phyloP scores from a whole-genome alignment of 2,113 vertebrate species.

The Embiotoca jacksoni region DNA sequence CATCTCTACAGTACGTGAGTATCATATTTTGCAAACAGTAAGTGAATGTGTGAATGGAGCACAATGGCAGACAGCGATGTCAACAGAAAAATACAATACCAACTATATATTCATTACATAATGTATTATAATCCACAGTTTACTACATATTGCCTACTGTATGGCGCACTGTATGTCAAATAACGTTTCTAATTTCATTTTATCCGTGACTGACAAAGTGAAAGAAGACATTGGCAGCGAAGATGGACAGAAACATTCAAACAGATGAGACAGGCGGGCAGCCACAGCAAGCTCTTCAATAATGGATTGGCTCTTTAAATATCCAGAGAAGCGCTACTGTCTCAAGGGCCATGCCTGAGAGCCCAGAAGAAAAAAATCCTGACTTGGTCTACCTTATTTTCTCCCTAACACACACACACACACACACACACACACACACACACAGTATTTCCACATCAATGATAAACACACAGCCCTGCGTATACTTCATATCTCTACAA shows the following conservation, averaged over 20 bases:
- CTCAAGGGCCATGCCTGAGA: slow-evolving; percentile 46
- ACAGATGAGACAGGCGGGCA: slow-evolving; percentile 27
- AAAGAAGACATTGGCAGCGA: background rate
- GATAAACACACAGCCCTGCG: background rate
- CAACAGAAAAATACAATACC: background rate
- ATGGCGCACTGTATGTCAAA: background rate
- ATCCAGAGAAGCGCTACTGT: slow-evolving; percentile 60
- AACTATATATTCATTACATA: background rate
- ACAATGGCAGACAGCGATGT: slow-evolving; percentile 7
- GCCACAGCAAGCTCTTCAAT: slow-evolving; percentile 68
- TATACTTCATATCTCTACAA: background rate
- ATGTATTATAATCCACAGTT: background rate
- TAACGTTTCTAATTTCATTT: fast-evolving
- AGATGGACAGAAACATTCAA: slow-evolving; percentile 21
- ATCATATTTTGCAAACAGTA: slow-evolving; percentile 73
- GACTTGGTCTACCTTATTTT: slow-evolving; percentile 13
- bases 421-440: background rate
- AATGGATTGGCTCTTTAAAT: slow-evolving; percentile 75
- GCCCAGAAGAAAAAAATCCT: slow-evolving; percentile 52
- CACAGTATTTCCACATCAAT: slow-evolving; percentile 7
- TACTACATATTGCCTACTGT: background rate
- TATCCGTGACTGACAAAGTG: background rate
- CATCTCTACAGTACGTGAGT: slow-evolving; percentile 55
- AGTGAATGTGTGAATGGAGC: slow-evolving; percentile 64
- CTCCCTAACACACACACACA: background rate